Percentiles rank a stretch among this genome's conserved stretches.
These are phyloP conservation scores for Lissonota sp. DNA, from an alignment of 2,888 invertebrate species.

Conservation along the genomic window DNA sequence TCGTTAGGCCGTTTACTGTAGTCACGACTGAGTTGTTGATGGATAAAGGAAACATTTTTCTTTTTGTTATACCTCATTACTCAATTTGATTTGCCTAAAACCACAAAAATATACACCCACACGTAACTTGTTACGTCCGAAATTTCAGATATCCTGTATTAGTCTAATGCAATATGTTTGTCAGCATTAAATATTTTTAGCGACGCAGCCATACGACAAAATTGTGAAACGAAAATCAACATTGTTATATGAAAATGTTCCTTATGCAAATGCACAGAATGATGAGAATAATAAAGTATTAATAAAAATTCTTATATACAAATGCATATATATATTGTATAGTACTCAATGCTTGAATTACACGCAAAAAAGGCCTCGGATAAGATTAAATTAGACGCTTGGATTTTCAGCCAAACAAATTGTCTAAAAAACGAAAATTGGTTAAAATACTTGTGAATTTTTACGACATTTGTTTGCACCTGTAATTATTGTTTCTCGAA, in stretches of 20 bases:
- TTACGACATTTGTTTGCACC: too few relatives aligned
- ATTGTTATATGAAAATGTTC: slow-evolving; percentile 72
- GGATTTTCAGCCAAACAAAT: too few relatives aligned
- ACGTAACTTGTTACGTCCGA: slow-evolving; percentile 45
- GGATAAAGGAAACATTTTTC: slow-evolving; percentile 36
- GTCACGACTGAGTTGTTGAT: slow-evolving; percentile 49
- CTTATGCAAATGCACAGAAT: slow-evolving; percentile 75
- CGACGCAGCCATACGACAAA: slow-evolving; percentile 64
- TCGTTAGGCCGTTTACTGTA: slow-evolving; percentile 53
- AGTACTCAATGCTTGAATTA: too few relatives aligned
- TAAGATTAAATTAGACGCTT: too few relatives aligned
- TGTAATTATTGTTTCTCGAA: too few relatives aligned
- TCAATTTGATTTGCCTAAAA: slow-evolving; percentile 28
- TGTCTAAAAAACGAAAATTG: too few relatives aligned
- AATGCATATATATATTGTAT: slow-evolving; percentile 54
- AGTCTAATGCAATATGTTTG: slow-evolving; percentile 45
- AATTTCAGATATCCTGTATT: slow-evolving; percentile 57
- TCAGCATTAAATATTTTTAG: slow-evolving; percentile 66
- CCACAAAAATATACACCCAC: slow-evolving; percentile 10
- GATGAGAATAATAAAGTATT: slow-evolving; percentile 72
- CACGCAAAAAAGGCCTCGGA: too few relatives aligned
- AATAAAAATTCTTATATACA: slow-evolving; percentile 66
- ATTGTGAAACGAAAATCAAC: slow-evolving; percentile 63
- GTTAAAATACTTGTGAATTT: too few relatives aligned
- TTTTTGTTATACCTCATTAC: slow-evolving; percentile 34